Conservation (phyloP, 2,888 invertebrate species). For the Sceliomorpha sp. region DNA sequence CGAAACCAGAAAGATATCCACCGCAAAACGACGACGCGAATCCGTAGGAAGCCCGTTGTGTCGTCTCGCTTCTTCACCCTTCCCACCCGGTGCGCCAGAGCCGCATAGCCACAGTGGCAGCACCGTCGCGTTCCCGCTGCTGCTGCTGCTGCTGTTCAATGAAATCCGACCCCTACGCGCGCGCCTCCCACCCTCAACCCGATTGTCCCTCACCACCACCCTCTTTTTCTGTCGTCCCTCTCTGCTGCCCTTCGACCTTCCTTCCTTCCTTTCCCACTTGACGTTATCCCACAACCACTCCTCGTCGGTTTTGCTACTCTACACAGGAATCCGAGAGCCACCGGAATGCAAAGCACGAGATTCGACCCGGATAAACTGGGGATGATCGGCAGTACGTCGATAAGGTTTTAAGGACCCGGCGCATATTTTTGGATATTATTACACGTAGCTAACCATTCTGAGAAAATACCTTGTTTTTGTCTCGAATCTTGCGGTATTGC, state of each 20-base stretch:
- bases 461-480: too few relatives aligned
- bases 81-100: slow-evolving; percentile 58
- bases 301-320: neutral
- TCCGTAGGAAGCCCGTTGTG: slow-evolving; percentile 44
- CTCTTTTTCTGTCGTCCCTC: slow-evolving; percentile 20
- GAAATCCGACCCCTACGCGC: slow-evolving; percentile 65
- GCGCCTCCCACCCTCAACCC: slow-evolving; percentile 28
- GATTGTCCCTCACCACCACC: slow-evolving; percentile 15
- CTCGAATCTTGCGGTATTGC: too few relatives aligned
- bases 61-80: slow-evolving; percentile 53
- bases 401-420: too few relatives aligned
- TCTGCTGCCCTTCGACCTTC: slow-evolving; percentile 6
- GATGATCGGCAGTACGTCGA: too few relatives aligned
- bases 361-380: too few relatives aligned
- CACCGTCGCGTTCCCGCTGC: slow-evolving; percentile 72
- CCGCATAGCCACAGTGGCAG: slow-evolving; percentile 71
- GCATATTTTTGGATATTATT: too few relatives aligned
- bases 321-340: neutral
- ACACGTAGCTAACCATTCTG: too few relatives aligned
- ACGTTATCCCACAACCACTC: neutral
- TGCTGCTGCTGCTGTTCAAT: slow-evolving; percentile 69
- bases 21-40: slow-evolving; percentile 66
- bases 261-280: neutral
- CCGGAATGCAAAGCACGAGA: too few relatives aligned
- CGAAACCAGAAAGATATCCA: slow-evolving; percentile 60